Percentiles rank a stretch among this genome's conserved stretches.
Evolutionary conservation across 23 tunicate genomes (phyloP).

Genomic region (Clavelina lepadiformis): DNA sequence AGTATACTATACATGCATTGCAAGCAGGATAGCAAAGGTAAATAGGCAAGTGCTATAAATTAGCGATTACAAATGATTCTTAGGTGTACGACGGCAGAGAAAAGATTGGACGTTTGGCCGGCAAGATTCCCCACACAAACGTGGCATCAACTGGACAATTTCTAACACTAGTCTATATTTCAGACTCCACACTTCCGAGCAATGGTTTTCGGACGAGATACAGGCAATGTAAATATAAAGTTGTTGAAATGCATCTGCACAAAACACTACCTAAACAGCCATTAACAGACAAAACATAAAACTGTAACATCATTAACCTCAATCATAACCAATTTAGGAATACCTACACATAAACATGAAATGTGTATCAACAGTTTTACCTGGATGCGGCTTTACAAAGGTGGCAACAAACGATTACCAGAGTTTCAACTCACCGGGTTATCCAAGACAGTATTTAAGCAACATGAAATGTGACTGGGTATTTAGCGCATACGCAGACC

Average conservation of each 20-base stretch:
- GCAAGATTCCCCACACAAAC: conserved; percentile 7
- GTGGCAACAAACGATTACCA: background rate
- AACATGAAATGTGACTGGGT: conserved; percentile 12
- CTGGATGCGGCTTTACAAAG: background rate
- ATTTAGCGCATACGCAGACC: background rate
- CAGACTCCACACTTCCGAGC: conserved; percentile 14
- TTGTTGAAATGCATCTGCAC: too few relatives aligned
- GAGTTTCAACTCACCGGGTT: conserved; percentile 8
- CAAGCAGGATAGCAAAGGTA: too few relatives aligned
- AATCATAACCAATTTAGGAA: too few relatives aligned
- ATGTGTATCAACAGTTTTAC: too few relatives aligned
- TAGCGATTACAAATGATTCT: too few relatives aligned
- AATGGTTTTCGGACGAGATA: conserved; percentile 14
- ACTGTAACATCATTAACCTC: too few relatives aligned
- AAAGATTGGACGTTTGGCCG: conserved; percentile 2
- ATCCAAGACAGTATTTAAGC: conserved; percentile 2
- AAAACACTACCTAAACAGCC: too few relatives aligned
- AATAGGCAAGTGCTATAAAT: too few relatives aligned
- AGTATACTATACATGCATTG: too few relatives aligned
- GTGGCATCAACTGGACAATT: conserved; percentile 6
- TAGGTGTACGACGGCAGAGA: conserved; percentile 13
- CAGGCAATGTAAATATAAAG: conserved; percentile 6
- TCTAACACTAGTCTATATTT: background rate
- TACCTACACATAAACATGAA: too few relatives aligned
- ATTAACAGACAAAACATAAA: too few relatives aligned